Base-by-base conservation (phyloP, 2,113 vertebrate genomes). In the Melanotaenia duboulayi region DNA sequence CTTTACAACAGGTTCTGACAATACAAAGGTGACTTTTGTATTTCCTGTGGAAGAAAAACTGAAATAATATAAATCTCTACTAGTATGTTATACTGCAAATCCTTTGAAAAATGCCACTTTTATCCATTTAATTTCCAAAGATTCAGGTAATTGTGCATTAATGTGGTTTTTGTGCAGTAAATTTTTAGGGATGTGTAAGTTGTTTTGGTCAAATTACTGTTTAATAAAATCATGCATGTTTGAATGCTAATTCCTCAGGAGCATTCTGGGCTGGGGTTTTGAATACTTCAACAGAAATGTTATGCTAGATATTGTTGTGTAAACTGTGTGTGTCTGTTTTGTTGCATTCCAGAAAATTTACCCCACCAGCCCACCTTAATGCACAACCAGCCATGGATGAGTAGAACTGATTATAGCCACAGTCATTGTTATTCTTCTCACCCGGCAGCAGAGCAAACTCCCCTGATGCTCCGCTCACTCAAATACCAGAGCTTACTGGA, bases 371-470 rank as follows among this genome's bases (percentile, higher is more conserved):
- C 25, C 71, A 70, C 49, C 56, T 71, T 78, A 68, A 58, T 51
- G 60, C 79, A 76, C 58, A 83, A 68, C 9, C 2, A 65, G 42
- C 66, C 58, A 8, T 64, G 22, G 51, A 71, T 72, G 83, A 68
- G 76, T 50, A 37, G 49, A 78, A 76, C 56, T 63, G 78, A 88
- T 90, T 89, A 85, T 40, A 68, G 64, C 54, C 71, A 54, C 19
- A 77, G 63, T 87, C 87, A 79, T 89, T 85, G 71, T 85, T 85
- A 82, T 88, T 91, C 88, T 73, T 65, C 62, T 77, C 80, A 91
- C 32, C 68, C 61, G 0, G 49, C 71, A 62, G 79, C 55, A 68
- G 54, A 80, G 55, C 20, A 39, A 76, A 78, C 61, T 40, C 66
- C 44, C 59, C 71, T 40, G 77, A 82, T 80, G 65, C 68, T 71